Evolutionary conservation across 2,888 invertebrate species (phyloP).

Genomic region (Lasioglossum lativentre): DNA sequence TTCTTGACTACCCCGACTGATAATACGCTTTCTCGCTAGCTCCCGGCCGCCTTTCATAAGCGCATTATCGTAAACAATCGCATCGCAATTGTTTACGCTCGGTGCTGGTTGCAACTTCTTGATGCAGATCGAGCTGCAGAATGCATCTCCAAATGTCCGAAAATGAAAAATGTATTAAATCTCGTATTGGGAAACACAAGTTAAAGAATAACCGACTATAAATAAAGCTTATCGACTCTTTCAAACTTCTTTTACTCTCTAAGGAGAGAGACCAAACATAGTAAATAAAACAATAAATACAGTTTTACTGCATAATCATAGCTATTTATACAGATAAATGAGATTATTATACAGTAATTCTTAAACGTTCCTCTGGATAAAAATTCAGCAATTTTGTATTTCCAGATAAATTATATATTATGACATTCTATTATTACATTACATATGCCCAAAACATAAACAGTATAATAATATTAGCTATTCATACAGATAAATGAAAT

Average conservation of each 20-base stretch:
- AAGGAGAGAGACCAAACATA: too few relatives aligned
- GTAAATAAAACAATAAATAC: too few relatives aligned
- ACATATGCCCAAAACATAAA: too few relatives aligned
- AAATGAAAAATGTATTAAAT: neutral
- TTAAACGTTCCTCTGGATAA: neutral
- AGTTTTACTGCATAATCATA: too few relatives aligned
- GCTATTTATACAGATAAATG: too few relatives aligned
- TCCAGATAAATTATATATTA: neutral
- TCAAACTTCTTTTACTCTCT: neutral
- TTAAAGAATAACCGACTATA: neutral
- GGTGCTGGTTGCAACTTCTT: neutral
- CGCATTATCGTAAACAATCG: constrained; percentile 7
- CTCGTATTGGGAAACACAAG: neutral
- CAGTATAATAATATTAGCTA: too few relatives aligned
- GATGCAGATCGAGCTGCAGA: neutral
- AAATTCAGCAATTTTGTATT: neutral
- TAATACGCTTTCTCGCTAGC: neutral
- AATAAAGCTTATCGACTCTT: neutral
- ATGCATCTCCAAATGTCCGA: neutral
- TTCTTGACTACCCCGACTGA: neutral
- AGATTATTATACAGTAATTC: too few relatives aligned
- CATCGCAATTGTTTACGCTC: neutral
- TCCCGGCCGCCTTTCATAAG: neutral
- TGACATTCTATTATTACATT: neutral
- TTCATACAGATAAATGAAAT: too few relatives aligned